phyloP scores from a whole-genome alignment of 2,888 invertebrate species.

The Dicyrtomina minuta region DNA sequence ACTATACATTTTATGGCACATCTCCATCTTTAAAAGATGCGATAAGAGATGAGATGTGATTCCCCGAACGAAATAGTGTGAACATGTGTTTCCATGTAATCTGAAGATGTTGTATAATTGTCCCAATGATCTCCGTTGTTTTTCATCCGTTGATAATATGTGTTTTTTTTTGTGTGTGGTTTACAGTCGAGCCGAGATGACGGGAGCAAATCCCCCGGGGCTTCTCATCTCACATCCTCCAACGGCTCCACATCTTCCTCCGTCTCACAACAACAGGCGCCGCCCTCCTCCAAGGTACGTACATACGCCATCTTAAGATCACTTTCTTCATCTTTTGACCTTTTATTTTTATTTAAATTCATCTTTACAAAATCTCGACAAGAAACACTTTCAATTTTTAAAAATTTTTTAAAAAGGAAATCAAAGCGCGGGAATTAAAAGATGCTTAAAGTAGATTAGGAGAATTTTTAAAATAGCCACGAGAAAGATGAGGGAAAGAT shows the following conservation, averaged over 20 bases:
- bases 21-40: no score
- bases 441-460: not conserved
- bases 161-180: slow-evolving; percentile 36
- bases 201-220: slow-evolving; percentile 59
- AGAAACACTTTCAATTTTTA: not conserved
- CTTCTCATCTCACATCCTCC: slow-evolving; percentile 59
- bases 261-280: no score
- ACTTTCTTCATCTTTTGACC: not conserved
- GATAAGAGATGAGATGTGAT: no score
- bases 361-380: not conserved
- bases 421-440: not conserved
- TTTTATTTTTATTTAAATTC: slow-evolving; percentile 5
- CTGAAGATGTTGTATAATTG: no score
- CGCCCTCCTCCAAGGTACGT: slow-evolving; percentile 52
- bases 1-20: no score
- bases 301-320: no score
- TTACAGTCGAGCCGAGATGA: slow-evolving; percentile 56
- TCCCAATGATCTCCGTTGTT: no score
- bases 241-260: slow-evolving; percentile 57
- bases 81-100: no score
- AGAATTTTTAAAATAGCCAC: no score
- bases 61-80: no score
- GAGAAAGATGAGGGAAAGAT: not conserved
- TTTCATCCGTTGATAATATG: no score
- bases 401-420: not conserved